These are phyloP conservation scores for Pangasianodon gigas DNA, from an alignment of 2,113 vertebrate species.

Conservation along the genomic window DNA sequence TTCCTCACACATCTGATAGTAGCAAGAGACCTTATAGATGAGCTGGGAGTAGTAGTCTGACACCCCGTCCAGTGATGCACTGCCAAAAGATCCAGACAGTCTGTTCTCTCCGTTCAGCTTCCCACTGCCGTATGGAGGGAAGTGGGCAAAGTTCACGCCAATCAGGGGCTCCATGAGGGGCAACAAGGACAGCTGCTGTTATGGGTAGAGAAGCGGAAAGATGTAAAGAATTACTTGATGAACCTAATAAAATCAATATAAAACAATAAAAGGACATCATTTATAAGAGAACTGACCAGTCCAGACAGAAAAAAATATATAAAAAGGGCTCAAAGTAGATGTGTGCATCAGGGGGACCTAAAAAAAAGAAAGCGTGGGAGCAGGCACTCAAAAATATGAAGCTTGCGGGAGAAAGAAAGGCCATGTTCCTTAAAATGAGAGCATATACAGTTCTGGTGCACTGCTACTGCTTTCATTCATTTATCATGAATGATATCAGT, in stretches of 20 bases:
- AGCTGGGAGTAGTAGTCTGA: slow-evolving; percentile 96
- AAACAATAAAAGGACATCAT: not conserved
- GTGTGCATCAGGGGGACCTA: no score
- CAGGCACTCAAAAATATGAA: not conserved
- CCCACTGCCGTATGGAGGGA: slow-evolving; percentile 88
- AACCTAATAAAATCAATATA: not conserved
- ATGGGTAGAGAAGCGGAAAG: not conserved
- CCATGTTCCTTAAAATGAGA: not conserved
- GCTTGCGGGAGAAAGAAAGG: not conserved
- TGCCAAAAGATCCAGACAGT: slow-evolving; percentile 90
- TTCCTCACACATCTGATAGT: not conserved
- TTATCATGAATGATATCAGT: not conserved
- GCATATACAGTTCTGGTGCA: no score
- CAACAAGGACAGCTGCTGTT: slow-evolving; percentile 88
- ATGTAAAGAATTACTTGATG: not conserved
- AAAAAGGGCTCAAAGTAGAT: no score
- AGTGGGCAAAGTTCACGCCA: slow-evolving; percentile 88
- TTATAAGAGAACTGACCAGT: not conserved
- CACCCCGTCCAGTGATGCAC: slow-evolving; percentile 86
- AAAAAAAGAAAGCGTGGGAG: not conserved
- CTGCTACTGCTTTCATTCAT: not conserved
- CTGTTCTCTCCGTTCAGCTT: slow-evolving; percentile 83
- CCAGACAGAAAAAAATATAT: not conserved
- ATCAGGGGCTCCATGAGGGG: slow-evolving; percentile 96
- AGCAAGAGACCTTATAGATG: slow-evolving; percentile 80